Conservation (phyloP, 2,113 vertebrate genomes). For the Triplophysa tibetana region DNA sequence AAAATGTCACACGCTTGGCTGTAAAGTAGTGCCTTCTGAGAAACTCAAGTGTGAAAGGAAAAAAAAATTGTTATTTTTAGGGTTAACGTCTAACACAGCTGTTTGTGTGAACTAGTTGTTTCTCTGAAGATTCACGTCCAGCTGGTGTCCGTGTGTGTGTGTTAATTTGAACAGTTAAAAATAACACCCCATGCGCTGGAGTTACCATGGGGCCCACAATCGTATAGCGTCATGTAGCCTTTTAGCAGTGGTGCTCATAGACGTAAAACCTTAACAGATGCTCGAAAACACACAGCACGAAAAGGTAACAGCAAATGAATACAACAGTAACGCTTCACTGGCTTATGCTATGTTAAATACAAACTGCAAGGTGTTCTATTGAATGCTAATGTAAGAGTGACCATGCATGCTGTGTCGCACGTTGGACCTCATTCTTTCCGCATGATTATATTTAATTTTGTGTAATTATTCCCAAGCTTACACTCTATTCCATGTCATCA, state of each 20-base stretch:
- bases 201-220: neutral
- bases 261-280: neutral
- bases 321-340: neutral
- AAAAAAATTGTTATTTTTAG: slow-evolving; percentile 5
- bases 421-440: slow-evolving; percentile 41
- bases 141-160: slow-evolving; percentile 12
- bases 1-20: neutral
- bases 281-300: neutral
- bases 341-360: neutral
- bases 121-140: neutral
- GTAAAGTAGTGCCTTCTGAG: neutral
- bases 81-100: neutral
- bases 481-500: slow-evolving; percentile 41
- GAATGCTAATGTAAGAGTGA: slow-evolving; percentile 53
- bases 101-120: slow-evolving; percentile 11
- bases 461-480: slow-evolving; percentile 53
- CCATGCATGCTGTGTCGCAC: slow-evolving; percentile 38
- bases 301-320: neutral
- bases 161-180: neutral
- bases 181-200: neutral
- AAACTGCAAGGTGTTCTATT: neutral
- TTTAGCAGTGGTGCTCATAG: neutral
- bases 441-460: slow-evolving; percentile 62
- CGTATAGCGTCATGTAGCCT: neutral
- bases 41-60: neutral